Evolutionary conservation across 2,888 invertebrate genomes (phyloP).

Genomic region (Campoplex nolae): DNA sequence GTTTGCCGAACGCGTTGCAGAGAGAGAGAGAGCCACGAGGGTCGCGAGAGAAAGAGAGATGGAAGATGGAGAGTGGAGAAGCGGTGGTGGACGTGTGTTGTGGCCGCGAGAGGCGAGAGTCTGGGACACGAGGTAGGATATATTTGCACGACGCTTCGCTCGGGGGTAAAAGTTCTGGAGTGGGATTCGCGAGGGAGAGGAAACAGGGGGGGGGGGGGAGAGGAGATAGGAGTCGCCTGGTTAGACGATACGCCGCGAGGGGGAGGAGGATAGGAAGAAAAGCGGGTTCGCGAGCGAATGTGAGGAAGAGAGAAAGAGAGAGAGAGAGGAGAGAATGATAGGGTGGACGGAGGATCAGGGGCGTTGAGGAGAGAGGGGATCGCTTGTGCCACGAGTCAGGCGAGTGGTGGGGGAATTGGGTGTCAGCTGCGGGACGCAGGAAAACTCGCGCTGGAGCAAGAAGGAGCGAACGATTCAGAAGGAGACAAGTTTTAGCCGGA

Average conservation of each 20-base stretch:
- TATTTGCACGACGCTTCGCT: slow-evolving; percentile 68
- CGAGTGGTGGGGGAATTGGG: slow-evolving; percentile 74
- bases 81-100: slow-evolving; percentile 25
- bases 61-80: slow-evolving; percentile 13
- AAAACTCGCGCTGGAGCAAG: slow-evolving; percentile 55
- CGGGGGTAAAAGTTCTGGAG: slow-evolving; percentile 35
- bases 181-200: slow-evolving; percentile 9
- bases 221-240: slow-evolving; percentile 50
- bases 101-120: slow-evolving; percentile 68
- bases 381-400: slow-evolving; percentile 72
- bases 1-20: slow-evolving; percentile 1
- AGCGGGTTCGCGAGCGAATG: slow-evolving; percentile 26
- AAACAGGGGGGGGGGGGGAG: slow-evolving; percentile 15
- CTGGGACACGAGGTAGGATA: slow-evolving; percentile 79
- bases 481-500: slow-evolving; percentile 55
- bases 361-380: slow-evolving; percentile 66
- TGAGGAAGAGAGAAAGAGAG: slow-evolving; percentile 19
- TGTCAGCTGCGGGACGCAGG: slow-evolving; percentile 82
- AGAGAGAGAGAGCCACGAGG: slow-evolving; percentile 53
- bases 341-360: slow-evolving; percentile 63
- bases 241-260: slow-evolving; percentile 58
- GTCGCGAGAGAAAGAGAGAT: slow-evolving; percentile 10
- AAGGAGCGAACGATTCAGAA: slow-evolving; percentile 60
- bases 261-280: slow-evolving; percentile 44
- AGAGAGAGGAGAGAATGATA: slow-evolving; percentile 52